Evolutionary conservation across 2,113 vertebrate genomes (phyloP).

Genomic region (Bos javanicus): DNA sequence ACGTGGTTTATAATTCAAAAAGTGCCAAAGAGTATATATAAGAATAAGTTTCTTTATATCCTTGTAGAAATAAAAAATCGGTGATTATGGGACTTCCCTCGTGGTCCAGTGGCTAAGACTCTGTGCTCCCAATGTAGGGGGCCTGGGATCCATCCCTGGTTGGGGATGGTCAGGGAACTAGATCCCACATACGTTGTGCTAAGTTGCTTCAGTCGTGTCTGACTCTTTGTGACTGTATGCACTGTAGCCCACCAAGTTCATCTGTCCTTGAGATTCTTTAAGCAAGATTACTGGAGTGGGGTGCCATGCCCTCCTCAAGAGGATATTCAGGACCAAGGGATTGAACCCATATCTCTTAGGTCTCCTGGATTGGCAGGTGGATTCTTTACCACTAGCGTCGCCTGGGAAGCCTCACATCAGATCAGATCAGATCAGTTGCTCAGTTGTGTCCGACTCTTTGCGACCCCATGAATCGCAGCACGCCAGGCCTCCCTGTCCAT

Average conservation of each 20-base stretch:
- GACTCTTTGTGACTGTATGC: background rate
- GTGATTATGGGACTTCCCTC: background rate
- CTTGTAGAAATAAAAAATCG: background rate
- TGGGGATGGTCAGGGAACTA: background rate
- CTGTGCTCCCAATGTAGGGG: background rate
- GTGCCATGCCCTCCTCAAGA: background rate
- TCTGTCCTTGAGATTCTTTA: background rate
- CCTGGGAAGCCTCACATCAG: background rate
- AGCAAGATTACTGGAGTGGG: background rate
- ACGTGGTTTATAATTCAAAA: background rate
- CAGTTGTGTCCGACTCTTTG: too few relatives aligned
- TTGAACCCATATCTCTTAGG: background rate
- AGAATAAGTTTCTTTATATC: background rate
- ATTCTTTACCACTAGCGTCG: background rate
- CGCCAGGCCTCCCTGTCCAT: too few relatives aligned
- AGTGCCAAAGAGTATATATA: background rate
- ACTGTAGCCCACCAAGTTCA: background rate
- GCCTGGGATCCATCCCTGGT: background rate
- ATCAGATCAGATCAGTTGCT: too few relatives aligned
- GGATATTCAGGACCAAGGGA: background rate
- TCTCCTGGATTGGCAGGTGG: background rate
- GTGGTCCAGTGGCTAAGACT: background rate
- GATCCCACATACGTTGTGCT: background rate
- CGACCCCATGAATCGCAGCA: too few relatives aligned
- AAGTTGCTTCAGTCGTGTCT: background rate